phyloP scores from a whole-genome alignment of 1,140 invertebrate genomes.

The Lepidurus couesii region DNA sequence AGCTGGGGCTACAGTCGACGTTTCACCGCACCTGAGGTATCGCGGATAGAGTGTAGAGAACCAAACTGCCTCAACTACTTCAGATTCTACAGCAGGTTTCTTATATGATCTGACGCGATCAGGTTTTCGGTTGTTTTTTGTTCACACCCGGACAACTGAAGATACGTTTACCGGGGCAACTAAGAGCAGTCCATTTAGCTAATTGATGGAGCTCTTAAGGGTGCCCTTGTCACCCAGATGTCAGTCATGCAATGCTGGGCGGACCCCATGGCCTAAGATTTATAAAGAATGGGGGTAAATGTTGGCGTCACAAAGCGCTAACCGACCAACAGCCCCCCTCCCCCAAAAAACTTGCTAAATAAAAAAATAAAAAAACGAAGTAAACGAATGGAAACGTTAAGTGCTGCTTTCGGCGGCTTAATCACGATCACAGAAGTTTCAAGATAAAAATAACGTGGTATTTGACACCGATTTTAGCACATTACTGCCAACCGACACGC shows the following conservation, averaged over 20 bases:
- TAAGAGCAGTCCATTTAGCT: slow-evolving; percentile 15
- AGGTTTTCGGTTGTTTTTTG: background rate
- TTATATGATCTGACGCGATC: background rate
- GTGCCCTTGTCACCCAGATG: background rate
- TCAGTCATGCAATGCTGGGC: background rate
- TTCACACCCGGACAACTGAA: background rate
- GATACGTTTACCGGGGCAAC: background rate
- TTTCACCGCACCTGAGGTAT: background rate
- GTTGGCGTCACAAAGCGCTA: background rate
- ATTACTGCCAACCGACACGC: too few species aligned
- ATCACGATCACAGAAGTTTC: too few species aligned
- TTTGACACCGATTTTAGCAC: too few species aligned
- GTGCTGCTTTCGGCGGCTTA: too few species aligned
- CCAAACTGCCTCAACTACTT: background rate
- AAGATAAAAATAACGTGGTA: too few species aligned
- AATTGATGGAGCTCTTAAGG: background rate
- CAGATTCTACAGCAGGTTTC: background rate
- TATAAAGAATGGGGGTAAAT: background rate
- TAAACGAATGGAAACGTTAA: too few species aligned
- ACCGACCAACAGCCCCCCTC: background rate
- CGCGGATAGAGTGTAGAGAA: background rate
- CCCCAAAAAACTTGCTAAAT: background rate
- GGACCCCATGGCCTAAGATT: background rate
- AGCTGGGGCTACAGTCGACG: background rate
- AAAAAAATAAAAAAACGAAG: background rate